phyloP scores from a whole-genome alignment of 1,140 invertebrate genomes.

The Cotesia glomerata region DNA sequence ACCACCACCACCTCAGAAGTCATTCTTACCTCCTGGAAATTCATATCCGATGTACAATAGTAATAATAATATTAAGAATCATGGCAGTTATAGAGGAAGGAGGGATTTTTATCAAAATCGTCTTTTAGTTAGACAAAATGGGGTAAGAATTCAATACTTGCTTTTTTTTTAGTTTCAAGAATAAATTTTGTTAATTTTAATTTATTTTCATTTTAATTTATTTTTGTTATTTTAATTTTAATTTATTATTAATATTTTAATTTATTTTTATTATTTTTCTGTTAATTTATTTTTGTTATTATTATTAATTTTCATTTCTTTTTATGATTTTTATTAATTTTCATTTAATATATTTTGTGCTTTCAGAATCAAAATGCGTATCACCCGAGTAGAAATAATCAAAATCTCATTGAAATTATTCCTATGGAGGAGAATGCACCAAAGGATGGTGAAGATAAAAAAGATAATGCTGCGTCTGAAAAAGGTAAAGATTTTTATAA shows the following conservation, averaged over 20 bases:
- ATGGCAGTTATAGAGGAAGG: conserved; percentile 23
- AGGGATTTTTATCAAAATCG: conserved; percentile 41
- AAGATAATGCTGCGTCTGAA: conserved; percentile 24
- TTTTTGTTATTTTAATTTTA: no score
- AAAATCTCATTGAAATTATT: conserved; percentile 59
- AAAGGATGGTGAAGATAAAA: conserved; percentile 12
- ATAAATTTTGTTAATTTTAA: no score
- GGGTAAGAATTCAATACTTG: conserved; percentile 34
- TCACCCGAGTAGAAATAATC: conserved; percentile 48
- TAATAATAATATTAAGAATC: background rate
- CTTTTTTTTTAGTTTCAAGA: no score
- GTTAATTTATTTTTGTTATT: no score
- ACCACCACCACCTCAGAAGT: conserved; percentile 11
- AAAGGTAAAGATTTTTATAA: conserved; percentile 22
- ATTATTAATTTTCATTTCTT: no score
- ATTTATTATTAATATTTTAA: no score
- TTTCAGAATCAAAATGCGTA: conserved; percentile 48
- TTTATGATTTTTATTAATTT: conserved; percentile 12
- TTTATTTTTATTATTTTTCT: no score
- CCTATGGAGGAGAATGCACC: conserved; percentile 48
- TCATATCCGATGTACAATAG: no score
- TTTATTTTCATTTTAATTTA: no score
- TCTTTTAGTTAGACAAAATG: conserved; percentile 43
- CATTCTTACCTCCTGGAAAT: background rate
- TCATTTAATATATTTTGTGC: background rate